Evolutionary conservation across 2,797 vertebrate species (phyloP), one percentile per base, ranked within the genome.

Genomic region (Eremophila alpestris): DNA sequence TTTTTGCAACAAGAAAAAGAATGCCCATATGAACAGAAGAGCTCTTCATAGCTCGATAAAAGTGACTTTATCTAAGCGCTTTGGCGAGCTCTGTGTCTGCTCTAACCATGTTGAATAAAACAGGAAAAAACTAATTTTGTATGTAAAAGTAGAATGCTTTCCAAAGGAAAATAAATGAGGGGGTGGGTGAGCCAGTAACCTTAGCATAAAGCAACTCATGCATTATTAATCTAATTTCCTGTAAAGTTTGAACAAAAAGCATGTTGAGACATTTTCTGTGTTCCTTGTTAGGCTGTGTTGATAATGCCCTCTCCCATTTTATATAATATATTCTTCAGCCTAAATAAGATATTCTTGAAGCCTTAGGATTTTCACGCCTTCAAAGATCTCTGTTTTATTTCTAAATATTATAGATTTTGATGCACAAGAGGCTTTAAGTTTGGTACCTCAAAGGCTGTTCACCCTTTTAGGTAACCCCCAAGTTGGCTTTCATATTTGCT

Each of bases 391-490:
- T 87, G 73, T 94, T 96, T 96, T 84, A 79, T 94, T 96, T 96
- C 92, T 88, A 95, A 96, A 93, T 94, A 92, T 93, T 93, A 95
- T 89, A 92, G 91, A 89, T 96, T 95, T 97, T 93, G 87, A 96
- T 96, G 83, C 70, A 96, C 80, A 91, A 87, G 93, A 91, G 71
- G 58, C 69, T 93, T 95, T 83, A 90, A 91, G 52, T 92, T 93
- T 94, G 77, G 58, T 95, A 94, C 82, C 94, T 97, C 91, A 96
- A 96, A 95, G 87, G 80, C 76, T 94, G 60, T 90, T 93, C 80
- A 92, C 82, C 85, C 81, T 95, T 95, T 96, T 87, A 94, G 93
- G 85, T 96, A 94, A 94, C 89, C 77, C 79, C 89, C 84, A 92
- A 87, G 81, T 83, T 96, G 84, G 58, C 65, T 95, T 95, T 91